A percentile compares a stretch with the other conserved stretches of the same genome.
These are phyloP conservation scores for Sarcophaga carnaria DNA, from an alignment of 2,888 invertebrate species.

Conservation along the genomic window DNA sequence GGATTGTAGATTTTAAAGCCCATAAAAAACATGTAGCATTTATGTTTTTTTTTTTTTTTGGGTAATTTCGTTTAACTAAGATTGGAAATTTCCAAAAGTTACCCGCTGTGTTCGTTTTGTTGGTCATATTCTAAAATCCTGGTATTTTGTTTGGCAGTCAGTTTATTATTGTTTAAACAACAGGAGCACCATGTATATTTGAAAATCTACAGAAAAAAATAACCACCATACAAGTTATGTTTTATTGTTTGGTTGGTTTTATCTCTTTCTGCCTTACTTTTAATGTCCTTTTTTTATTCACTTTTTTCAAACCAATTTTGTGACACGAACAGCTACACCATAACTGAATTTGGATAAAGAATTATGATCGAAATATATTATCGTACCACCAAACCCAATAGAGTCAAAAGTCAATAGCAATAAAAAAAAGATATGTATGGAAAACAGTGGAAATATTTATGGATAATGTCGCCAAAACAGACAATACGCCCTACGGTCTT, in stretches of 20 bases:
- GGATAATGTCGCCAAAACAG: slow-evolving; percentile 54
- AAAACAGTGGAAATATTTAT: slow-evolving; percentile 43
- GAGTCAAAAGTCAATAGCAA: not conserved
- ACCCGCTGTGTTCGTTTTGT: not conserved
- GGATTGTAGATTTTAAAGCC: not conserved
- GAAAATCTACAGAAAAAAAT: slow-evolving; percentile 8
- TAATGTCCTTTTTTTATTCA: not conserved
- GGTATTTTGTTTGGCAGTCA: not conserved
- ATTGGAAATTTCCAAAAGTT: not conserved
- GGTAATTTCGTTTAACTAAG: not conserved
- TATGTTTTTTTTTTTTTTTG: not conserved
- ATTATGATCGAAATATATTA: not conserved
- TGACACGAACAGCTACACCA: slow-evolving; percentile 31
- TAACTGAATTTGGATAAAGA: not conserved
- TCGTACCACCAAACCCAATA: not conserved
- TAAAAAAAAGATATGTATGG: not conserved
- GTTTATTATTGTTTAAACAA: slow-evolving; percentile 18
- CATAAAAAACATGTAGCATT: not conserved
- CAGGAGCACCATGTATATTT: slow-evolving; percentile 53
- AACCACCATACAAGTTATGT: slow-evolving; percentile 30
- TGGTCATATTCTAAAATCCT: not conserved
- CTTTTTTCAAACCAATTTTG: slow-evolving; percentile 43
- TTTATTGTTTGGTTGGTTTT: slow-evolving; percentile 21
- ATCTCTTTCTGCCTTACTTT: slow-evolving; percentile 34
- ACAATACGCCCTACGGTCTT: slow-evolving; percentile 61